Evolutionary conservation across 2,113 vertebrate genomes (phyloP).

Genomic region (Megatriorchis doriae): DNA sequence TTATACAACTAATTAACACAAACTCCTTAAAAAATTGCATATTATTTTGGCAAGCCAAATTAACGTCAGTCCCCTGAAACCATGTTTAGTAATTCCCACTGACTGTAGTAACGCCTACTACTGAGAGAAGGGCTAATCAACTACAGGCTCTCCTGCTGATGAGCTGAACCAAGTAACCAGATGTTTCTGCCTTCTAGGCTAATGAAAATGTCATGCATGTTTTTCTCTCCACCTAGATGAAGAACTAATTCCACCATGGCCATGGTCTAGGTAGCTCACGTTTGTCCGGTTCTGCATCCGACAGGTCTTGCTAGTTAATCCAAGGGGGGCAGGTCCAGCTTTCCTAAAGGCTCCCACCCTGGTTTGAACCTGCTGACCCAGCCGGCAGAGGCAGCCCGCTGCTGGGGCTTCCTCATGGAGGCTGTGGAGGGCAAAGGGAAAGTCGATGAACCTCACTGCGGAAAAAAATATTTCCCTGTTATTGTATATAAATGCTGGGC

Average conservation of each 20-base stretch:
- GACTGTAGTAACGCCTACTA: slow-evolving; percentile 40
- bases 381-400: background rate
- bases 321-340: background rate
- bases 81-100: slow-evolving; percentile 50
- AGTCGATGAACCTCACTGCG: background rate
- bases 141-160: slow-evolving; percentile 50
- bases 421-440: background rate
- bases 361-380: background rate
- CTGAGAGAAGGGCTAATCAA: slow-evolving; percentile 55
- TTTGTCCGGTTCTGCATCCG: background rate
- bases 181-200: slow-evolving; percentile 56
- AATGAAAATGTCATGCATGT: slow-evolving; percentile 51
- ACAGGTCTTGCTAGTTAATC: background rate
- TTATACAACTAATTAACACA: slow-evolving; percentile 69
- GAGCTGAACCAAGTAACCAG: slow-evolving; percentile 40
- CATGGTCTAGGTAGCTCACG: background rate
- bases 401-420: background rate
- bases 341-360: background rate
- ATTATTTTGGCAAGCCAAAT: slow-evolving; percentile 68
- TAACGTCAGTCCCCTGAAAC: slow-evolving; percentile 48
- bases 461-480: background rate
- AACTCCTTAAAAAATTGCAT: slow-evolving; percentile 64
- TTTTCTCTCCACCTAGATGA: slow-evolving; percentile 35
- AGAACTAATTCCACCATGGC: slow-evolving; percentile 36
- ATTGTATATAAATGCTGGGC: slow-evolving; percentile 27